Base-by-base conservation (phyloP, 2,888 invertebrate genomes). In the Vanessa cardui region DNA sequence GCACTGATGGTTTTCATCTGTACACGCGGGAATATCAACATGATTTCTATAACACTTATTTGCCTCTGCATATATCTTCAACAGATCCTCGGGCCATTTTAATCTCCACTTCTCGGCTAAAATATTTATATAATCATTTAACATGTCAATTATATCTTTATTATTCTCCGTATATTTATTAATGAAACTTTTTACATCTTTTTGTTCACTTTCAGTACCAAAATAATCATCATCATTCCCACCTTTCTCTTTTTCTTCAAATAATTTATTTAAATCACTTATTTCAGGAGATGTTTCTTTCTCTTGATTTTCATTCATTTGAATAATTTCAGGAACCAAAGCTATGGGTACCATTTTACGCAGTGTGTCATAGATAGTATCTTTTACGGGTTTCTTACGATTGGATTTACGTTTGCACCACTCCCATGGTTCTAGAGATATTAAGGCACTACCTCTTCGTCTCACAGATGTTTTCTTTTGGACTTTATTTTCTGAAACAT, bases 351-450 rank as follows among this genome's bases (percentile, higher is more conserved):
- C 94, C 83, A 96, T 94, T 82, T 94, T 90, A 68, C 94, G 93
- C 20, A 96, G 85, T 3, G 94, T 95, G 77, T 96, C 96, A 82
- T 95, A 95, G 33, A 96, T 93, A 47, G 94, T 94, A 73, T 94
- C 94, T 75, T 94, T 94, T 62, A 89, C 90, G 6, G 93, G 82
- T 81, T 91, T 92, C 66, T 92, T 93, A n/a, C 91, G 80, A 0
- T 87, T 87, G 15, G 94, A 93, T 71, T 94, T 92, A 21, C 94
- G 81, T 75, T 94, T 95, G 76, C 96, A 96, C 96, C 96, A 96
- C 62, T 96, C 96, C 96, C 96, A 96, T 75, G 96, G 95, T 76
- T 96, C 95, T 26, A 97, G 84, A 75, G 95, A 95, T 60, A 95
- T 95, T 16, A 96, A 87, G 44, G 96, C 95, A 84, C 96, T 96